Base-by-base conservation (phyloP, 2,888 invertebrate genomes). In the Anoplius nigerrimus region DNA sequence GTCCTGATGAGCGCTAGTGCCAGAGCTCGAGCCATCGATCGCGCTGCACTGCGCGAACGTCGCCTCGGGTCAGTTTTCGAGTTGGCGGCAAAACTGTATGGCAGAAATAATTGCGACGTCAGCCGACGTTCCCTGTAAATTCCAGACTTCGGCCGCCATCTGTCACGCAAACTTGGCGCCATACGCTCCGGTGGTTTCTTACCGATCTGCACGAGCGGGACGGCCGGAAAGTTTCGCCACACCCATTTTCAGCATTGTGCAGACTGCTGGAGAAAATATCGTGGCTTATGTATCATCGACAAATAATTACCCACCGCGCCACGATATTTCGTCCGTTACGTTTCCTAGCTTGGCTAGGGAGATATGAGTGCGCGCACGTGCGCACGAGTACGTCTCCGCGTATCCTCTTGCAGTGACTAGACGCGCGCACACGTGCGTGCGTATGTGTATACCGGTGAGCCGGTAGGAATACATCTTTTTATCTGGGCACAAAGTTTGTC, bases 101-200 rank as follows among this genome's bases (percentile, higher is more conserved):
- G 72, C 62, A 73, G 80, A 80, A 80, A 80, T 79, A 80, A 79
- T 79, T 80, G 76, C 81, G 64, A 80, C 75, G 78, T 80, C 79
- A 74, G 81, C 81, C 76, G 79, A 79, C 79, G 81, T 71, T 68
- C 62, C 60, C 74, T 80, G 80, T 75, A 78, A 79, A 79, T 79
- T 71, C 80, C 72, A 69, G 80, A 79, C 80, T 79, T 80, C 72
- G 75, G 72, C 55, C 75, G 69, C 79, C 79, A 79, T 79, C 79
- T 79, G 79, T 79, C 79, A 80, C 79, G 69, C 70, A 65, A 79
- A 79, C 79, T 79, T 80, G 79, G 78, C 80, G 80, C 79, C 79
- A 80, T 80, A 79, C 80, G 79, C 80, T 75, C 66, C 80, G 72
- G 62, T 66, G 80, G 75, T 78, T 79, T 79, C 79, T 79, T 79